Evolutionary conservation across 2,113 vertebrate species (phyloP).

Genomic region (Andinoacara biseriatus): DNA sequence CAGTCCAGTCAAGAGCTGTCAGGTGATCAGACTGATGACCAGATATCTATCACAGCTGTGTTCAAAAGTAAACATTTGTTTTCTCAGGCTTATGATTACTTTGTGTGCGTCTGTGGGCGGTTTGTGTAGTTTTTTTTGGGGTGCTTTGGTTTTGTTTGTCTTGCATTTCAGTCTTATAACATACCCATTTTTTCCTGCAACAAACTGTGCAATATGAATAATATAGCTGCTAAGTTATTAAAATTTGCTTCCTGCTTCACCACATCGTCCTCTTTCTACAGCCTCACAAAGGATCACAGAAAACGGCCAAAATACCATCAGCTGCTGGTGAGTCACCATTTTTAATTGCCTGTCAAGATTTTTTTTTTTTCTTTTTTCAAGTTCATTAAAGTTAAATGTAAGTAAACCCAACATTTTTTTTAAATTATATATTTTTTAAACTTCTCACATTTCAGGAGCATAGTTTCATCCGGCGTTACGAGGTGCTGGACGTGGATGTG

Average conservation of each 20-base stretch:
- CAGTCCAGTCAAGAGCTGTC: not conserved
- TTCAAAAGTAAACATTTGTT: not conserved
- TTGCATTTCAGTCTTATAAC: not conserved
- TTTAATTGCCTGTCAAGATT: not conserved
- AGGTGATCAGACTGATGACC: not conserved
- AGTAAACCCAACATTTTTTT: not conserved
- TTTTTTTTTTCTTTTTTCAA: not conserved
- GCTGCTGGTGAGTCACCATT: conserved; percentile 86
- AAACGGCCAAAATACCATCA: conserved; percentile 99
- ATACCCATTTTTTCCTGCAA: not conserved
- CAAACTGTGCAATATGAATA: not conserved
- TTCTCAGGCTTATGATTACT: not conserved
- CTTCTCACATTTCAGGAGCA: conserved; percentile 82
- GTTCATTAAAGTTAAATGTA: not conserved
- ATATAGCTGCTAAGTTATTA: not conserved
- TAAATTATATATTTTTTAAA: not conserved
- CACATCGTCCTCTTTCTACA: conserved; percentile 51
- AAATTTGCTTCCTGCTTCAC: not conserved
- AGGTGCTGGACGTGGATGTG: conserved; percentile 93
- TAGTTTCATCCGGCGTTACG: conserved; percentile 91
- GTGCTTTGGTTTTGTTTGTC: not conserved
- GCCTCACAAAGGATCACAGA: conserved; percentile 99
- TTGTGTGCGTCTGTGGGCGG: not conserved
- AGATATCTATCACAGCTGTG: not conserved
- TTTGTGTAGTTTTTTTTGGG: not conserved